Evolutionary conservation across 1,140 invertebrate genomes (phyloP), one percentile per base, ranked within the genome.

Genomic region (Mactra quadrangularis): DNA sequence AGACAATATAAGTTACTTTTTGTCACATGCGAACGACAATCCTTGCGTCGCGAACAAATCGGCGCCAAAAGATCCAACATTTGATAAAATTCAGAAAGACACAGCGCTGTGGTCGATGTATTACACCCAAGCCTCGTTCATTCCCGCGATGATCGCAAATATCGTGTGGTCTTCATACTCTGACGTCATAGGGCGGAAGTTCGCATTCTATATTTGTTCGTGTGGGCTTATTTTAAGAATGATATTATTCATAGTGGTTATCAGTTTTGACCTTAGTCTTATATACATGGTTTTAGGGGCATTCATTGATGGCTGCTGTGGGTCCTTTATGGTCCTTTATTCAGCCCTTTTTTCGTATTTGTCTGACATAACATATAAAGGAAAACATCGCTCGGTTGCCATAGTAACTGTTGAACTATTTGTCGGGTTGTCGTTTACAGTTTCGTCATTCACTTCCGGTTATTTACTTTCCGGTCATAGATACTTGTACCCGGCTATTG

Each of bases 111-210:
- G 78, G 78, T 22, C 41, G 6, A 50, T 82, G 25, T 71, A 71
- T 62, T 82, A 47, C 27, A 50, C 53, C 9, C 17, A 71, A 13
- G 66, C 78, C 0, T n/a, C 33, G 13, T 27, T 59, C 19, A n/a
- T 82, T 33, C 78, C 78, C n/a, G 52, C 78, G 9, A 29, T 82
- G n/a, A 33, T 82, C n/a, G 78, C 50, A 47, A 82, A 82, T 33
- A 11, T 82, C 1, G 31, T 82, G 4, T 79, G 47, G 33, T 29
- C 50, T 27, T 68, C 76, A 0, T 68, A 35, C 25, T 70, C 76
- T 22, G 76, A 82, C 27, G 19, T 62, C 22, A 22, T 71, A 22
- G 78, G 78, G 47, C 22, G 78, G 25, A 71, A 52, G 27, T 71
- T 72, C 50, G 11, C 50, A 6, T 33, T 82, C 19, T 22, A 60